Conservation (phyloP, 2,797 vertebrate genomes). For the Neostethus bicornis region DNA sequence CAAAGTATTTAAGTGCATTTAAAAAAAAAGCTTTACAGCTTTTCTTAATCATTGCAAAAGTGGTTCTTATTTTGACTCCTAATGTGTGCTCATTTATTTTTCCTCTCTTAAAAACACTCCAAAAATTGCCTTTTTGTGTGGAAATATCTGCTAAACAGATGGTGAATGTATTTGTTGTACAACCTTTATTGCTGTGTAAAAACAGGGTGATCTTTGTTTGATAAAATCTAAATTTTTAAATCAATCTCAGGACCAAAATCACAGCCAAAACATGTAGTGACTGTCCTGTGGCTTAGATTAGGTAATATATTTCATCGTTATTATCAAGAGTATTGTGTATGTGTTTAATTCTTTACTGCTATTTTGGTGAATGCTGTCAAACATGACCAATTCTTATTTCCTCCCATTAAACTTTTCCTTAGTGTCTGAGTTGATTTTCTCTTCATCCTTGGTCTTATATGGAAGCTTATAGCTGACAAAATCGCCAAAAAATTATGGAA, state of each 20-base stretch:
- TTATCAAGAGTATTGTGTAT: slow-evolving; percentile 21
- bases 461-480: slow-evolving; percentile 5
- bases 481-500: not conserved
- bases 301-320: not conserved
- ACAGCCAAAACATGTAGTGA: slow-evolving; percentile 54
- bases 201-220: slow-evolving; percentile 60
- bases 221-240: slow-evolving; percentile 47
- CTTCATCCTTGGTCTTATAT: not conserved
- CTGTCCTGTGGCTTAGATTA: slow-evolving; percentile 43
- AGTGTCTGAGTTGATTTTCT: not conserved
- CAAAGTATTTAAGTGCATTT: slow-evolving; percentile 38
- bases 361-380: slow-evolving; percentile 35
- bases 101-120: slow-evolving; percentile 30
- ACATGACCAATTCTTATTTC: not conserved
- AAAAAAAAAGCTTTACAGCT: slow-evolving; percentile 19
- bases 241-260: slow-evolving; percentile 71
- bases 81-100: slow-evolving; percentile 23
- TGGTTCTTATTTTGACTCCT: slow-evolving; percentile 55
- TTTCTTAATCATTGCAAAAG: slow-evolving; percentile 52
- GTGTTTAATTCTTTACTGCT: slow-evolving; percentile 33
- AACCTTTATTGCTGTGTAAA: slow-evolving; percentile 43
- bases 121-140: slow-evolving; percentile 43
- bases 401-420: not conserved
- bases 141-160: slow-evolving; percentile 29
- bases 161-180: slow-evolving; percentile 54